Evolutionary conservation across 2,113 vertebrate species (phyloP), one percentile per base, ranked within the genome.

Genomic region (Takifugu flavidus): DNA sequence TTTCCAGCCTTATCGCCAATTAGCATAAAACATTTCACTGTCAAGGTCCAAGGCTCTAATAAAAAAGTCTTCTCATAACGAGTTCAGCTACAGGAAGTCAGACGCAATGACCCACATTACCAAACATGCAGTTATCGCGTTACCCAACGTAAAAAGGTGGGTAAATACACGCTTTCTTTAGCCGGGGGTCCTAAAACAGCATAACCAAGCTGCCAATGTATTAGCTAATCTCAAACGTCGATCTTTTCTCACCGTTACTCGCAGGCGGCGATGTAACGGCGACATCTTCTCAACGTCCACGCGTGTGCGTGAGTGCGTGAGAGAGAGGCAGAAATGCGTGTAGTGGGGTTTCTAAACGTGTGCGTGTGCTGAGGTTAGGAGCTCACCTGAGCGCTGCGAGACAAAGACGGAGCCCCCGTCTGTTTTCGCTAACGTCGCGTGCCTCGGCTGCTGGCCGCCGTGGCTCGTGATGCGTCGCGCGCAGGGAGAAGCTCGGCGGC

Each of bases 341-440:
- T 39, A 10, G 34, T 39, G 34, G 34, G 1, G 2, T 39, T 39
- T 39, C 11, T 11, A 11, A 39, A 39, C 4, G 34, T 39, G 20
- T 20, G 20, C 20, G 20, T 20, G 20, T 20, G 20, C 20, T 5
- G 59, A 57, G 54, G 61, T 69, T 78, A 46, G 5, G 2, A 3
- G 53, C 80, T 87, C 75, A 88, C 87, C 83, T 88, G 83, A 50
- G 53, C 63, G 75, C 71, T 65, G 68, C 66, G 75, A 72, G 67
- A 73, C 59, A 31, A 49, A 67, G 78, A 74, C 64, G 54, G 59
- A 74, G 70, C 53, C 69, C 67, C 67, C 74, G 78, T 83, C 75
- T 79, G 63, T 55, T 70, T 69, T 82, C 64, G 77, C 67, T 73
- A 78, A 15, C 47, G 75, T 49, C 51, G 31, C 52, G 69, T 58